phyloP scores from a whole-genome alignment of 2,113 vertebrate species.

The Planiliza haematocheilus region DNA sequence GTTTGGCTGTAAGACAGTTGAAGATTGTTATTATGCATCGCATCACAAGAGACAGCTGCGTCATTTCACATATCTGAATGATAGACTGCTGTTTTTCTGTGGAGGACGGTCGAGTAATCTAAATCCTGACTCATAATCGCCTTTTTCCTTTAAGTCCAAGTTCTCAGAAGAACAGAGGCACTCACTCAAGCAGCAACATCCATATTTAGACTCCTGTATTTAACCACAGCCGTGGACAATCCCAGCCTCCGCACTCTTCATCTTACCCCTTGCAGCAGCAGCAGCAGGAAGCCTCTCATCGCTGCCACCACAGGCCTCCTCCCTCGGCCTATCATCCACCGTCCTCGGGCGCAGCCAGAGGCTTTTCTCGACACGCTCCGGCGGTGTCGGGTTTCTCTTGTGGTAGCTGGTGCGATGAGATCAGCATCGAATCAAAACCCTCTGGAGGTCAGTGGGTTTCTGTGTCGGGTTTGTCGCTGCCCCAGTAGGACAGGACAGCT shows the following conservation, averaged over 20 bases:
- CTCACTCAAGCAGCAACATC: no score
- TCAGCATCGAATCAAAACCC: conserved; percentile 38
- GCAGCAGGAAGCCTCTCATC: not conserved
- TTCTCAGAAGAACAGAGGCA: no score
- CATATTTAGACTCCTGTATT: no score
- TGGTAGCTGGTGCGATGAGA: conserved; percentile 9
- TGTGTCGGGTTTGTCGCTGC: conserved; percentile 32
- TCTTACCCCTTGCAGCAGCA: conserved; percentile 7
- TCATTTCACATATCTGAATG: no score
- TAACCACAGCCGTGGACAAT: no score
- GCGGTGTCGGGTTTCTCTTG: conserved; percentile 44
- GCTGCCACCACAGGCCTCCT: conserved; percentile 5
- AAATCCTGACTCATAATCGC: no score
- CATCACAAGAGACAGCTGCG: no score
- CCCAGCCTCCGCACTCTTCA: not conserved
- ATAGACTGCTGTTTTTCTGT: no score
- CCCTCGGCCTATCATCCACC: not conserved
- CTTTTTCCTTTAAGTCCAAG: no score
- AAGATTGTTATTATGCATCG: no score
- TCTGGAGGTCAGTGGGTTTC: conserved; percentile 65
- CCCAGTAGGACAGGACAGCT: conserved; percentile 57
- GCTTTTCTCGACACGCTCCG: conserved; percentile 16
- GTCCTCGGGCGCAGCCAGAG: conserved; percentile 30
- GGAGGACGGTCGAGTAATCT: no score
- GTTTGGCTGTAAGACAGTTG: no score